These are phyloP conservation scores for Dipodomys spectabilis DNA, from an alignment of 2,113 vertebrate species.

Conservation along the genomic window DNA sequence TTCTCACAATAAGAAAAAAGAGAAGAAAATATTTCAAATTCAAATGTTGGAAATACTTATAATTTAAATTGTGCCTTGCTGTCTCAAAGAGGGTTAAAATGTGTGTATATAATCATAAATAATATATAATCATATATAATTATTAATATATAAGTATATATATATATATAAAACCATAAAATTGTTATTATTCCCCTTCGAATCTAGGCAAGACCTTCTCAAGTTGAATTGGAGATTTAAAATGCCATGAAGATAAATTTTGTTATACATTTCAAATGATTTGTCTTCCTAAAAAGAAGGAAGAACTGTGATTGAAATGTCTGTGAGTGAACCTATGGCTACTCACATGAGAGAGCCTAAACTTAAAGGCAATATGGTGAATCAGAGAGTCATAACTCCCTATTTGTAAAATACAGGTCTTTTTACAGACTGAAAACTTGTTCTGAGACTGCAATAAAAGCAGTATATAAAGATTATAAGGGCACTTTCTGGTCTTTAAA, in stretches of 20 bases:
- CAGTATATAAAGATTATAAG: neutral
- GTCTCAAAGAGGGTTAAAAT: neutral
- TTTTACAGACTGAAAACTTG: neutral
- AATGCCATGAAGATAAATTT: neutral
- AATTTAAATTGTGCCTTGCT: neutral
- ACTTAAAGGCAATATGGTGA: neutral
- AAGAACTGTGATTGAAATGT: neutral
- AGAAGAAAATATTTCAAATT: neutral
- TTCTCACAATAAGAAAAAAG: neutral
- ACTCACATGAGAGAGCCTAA: neutral
- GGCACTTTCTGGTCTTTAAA: neutral
- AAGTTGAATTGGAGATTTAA: conserved; percentile 28
- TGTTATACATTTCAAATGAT: neutral
- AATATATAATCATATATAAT: too few species aligned
- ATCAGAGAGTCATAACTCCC: neutral
- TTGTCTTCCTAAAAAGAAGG: neutral
- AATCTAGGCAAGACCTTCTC: neutral
- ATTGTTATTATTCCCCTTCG: neutral
- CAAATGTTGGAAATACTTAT: neutral
- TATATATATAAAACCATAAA: neutral
- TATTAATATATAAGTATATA: too few species aligned
- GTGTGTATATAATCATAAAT: too few species aligned
- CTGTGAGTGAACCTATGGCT: neutral
- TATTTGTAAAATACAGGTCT: neutral
- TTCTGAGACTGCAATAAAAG: neutral